phyloP scores from a whole-genome alignment of 2,888 invertebrate genomes.

The Teleiodes luculella region DNA sequence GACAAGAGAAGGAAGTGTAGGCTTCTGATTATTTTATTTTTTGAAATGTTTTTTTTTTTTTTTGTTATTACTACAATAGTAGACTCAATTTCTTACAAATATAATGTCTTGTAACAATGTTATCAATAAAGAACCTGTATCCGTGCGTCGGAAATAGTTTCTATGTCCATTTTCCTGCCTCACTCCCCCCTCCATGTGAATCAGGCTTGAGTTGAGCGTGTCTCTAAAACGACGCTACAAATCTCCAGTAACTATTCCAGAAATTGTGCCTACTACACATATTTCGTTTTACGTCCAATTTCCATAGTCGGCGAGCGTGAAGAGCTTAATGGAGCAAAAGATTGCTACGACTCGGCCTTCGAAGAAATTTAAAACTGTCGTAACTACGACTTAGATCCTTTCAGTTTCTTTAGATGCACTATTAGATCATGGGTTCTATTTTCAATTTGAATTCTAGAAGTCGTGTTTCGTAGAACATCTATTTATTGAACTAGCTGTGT shows the following conservation, averaged over 20 bases:
- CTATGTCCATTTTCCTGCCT: neutral
- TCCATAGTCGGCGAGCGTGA: conserved; percentile 76
- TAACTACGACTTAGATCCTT: conserved; percentile 18
- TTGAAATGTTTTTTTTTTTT: no score
- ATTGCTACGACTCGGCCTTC: conserved; percentile 66
- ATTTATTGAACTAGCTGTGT: no score
- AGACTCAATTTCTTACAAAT: no score
- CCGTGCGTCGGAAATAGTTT: neutral
- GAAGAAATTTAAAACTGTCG: conserved; percentile 59
- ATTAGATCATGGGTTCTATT: neutral
- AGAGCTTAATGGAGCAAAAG: conserved; percentile 75
- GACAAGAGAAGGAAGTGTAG: no score
- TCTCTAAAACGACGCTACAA: conserved; percentile 18
- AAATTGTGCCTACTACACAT: conserved; percentile 64
- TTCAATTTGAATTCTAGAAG: no score
- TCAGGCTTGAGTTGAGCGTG: neutral
- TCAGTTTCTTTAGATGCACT: neutral
- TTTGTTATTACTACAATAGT: no score
- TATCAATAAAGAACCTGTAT: no score
- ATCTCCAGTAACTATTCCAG: conserved; percentile 50
- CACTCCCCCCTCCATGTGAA: neutral
- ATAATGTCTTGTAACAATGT: no score
- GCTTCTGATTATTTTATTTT: no score
- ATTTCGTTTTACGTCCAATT: conserved; percentile 76
- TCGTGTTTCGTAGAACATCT: no score